These are phyloP conservation scores for Lordiphosa clarofinis DNA, from an alignment of 1,140 invertebrate genomes.

Conservation along the genomic window DNA sequence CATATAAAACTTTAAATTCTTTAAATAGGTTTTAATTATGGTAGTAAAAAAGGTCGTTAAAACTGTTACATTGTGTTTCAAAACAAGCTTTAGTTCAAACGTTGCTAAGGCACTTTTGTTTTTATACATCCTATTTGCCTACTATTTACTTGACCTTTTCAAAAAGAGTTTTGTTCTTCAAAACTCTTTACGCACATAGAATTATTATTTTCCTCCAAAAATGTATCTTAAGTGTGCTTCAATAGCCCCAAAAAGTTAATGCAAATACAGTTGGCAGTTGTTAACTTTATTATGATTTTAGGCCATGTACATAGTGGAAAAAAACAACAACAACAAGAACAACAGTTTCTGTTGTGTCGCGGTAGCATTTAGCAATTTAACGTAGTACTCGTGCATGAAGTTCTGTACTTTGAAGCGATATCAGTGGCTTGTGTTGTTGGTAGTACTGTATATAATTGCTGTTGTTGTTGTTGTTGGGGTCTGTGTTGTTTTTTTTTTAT, in stretches of 20 bases:
- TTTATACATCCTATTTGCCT: too few relatives aligned
- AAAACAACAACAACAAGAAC: slow-evolving; percentile 45
- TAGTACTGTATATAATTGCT: slow-evolving; percentile 55
- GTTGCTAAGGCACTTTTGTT: too few relatives aligned
- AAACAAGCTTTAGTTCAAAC: too few relatives aligned
- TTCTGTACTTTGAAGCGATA: slow-evolving; percentile 74
- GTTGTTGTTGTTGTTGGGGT: slow-evolving; percentile 1
- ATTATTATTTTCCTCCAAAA: too few relatives aligned
- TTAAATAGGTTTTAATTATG: too few relatives aligned
- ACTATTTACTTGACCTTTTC: too few relatives aligned
- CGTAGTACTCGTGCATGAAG: slow-evolving; percentile 76
- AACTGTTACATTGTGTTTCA: too few relatives aligned
- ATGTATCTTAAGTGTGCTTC: slow-evolving; percentile 2
- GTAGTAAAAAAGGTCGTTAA: too few relatives aligned
- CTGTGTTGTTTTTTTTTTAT: slow-evolving; percentile 38
- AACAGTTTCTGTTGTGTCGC: slow-evolving; percentile 57
- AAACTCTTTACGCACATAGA: too few relatives aligned
- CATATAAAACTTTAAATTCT: too few relatives aligned
- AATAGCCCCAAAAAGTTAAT: slow-evolving; percentile 25
- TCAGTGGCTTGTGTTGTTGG: slow-evolving; percentile 44
- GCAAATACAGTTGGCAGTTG: slow-evolving; percentile 70
- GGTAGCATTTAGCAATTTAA: slow-evolving; percentile 75
- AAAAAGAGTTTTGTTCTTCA: too few relatives aligned
- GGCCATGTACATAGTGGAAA: slow-evolving; percentile 56
- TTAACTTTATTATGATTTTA: slow-evolving; percentile 54